A percentile compares a stretch with the other conserved stretches of the same genome.
These are phyloP conservation scores for Typhlichthys subterraneus DNA, from an alignment of 2,797 vertebrate species.

Conservation along the genomic window DNA sequence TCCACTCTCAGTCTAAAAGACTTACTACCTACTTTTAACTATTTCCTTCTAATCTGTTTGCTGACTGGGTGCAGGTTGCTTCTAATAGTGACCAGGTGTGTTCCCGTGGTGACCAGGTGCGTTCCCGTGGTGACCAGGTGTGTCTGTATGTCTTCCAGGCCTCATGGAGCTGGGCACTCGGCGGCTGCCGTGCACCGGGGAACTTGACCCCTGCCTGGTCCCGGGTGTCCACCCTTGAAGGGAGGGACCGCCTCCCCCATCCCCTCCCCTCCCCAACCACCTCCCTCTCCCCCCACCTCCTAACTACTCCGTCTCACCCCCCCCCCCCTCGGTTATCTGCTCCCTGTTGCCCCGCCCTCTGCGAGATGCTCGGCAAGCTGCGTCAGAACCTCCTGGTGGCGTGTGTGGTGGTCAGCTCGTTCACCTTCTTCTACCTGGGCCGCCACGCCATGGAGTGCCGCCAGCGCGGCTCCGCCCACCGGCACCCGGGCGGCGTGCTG, in stretches of 20 bases:
- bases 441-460: conserved; percentile 97
- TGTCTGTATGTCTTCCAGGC: conserved; percentile 53
- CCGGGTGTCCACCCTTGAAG: conserved; percentile 65
- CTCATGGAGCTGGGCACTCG: conserved; percentile 77
- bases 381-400: conserved; percentile 95
- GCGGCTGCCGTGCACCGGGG: conserved; percentile 64
- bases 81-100: too few species aligned
- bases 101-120: too few species aligned
- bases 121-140: too few species aligned
- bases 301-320: conserved; percentile 15
- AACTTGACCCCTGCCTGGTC: conserved; percentile 62
- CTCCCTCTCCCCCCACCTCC: conserved; percentile 9
- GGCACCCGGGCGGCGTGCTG: conserved; percentile 54
- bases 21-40: conserved; percentile 2
- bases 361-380: conserved; percentile 90
- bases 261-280: neutral
- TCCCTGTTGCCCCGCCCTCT: neutral
- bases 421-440: conserved; percentile 93
- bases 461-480: conserved; percentile 88
- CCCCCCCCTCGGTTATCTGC: conserved; percentile 6
- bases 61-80: too few species aligned
- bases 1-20: too few species aligned
- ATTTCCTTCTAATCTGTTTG: conserved; percentile 3
- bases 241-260: conserved; percentile 38
- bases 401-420: conserved; percentile 92